Conservation (phyloP, 2,113 vertebrate species). For the Pedionomus torquatus region DNA sequence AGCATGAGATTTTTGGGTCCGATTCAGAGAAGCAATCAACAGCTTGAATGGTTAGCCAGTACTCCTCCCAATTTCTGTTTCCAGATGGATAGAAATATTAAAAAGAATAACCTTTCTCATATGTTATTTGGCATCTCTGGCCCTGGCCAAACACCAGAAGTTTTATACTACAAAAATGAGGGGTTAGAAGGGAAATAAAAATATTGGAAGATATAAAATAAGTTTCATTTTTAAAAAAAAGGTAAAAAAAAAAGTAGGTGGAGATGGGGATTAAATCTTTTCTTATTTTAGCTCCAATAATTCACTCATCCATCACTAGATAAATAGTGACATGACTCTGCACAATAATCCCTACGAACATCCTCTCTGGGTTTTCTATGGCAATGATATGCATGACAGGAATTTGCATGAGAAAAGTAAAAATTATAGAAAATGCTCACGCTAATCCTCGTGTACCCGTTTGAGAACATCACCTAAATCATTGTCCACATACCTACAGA, state of each 20-base stretch:
- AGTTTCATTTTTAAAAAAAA: neutral
- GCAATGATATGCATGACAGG: neutral
- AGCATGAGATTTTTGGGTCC: neutral
- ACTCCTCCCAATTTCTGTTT: conserved; percentile 3
- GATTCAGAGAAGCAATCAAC: conserved; percentile 4
- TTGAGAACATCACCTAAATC: neutral
- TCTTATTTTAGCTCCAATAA: conserved; percentile 4
- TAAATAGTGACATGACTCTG: neutral
- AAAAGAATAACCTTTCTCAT: neutral
- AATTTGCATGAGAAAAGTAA: conserved; percentile 30
- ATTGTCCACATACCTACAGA: neutral
- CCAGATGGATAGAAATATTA: conserved; percentile 25
- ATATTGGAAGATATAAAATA: neutral
- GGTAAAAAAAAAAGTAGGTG: neutral
- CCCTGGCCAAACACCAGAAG: neutral
- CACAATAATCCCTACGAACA: neutral
- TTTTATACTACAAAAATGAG: neutral
- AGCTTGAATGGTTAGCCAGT: neutral
- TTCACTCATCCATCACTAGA: neutral
- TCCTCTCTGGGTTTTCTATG: conserved; percentile 16
- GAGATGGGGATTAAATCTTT: neutral
- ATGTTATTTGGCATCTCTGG: neutral
- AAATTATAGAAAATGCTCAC: neutral
- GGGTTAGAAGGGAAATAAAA: neutral
- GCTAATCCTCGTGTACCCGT: neutral